Base-by-base conservation (phyloP, 2,888 invertebrate species). In the Atethmia centrago region DNA sequence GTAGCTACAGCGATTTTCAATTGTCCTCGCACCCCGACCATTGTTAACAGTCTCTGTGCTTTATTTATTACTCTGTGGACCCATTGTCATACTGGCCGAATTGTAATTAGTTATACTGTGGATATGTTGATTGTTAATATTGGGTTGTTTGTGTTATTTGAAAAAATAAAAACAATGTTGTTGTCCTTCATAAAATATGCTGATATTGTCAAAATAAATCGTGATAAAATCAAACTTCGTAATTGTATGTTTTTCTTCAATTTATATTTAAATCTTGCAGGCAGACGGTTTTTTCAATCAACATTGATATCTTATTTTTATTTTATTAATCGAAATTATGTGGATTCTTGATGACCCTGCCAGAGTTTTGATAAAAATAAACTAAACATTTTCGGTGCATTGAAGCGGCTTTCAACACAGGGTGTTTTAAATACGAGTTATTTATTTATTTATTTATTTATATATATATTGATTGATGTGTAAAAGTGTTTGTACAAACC, bases 1-100 rank as follows among this genome's bases (percentile, higher is more conserved):
- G 86, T 86, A 82, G 79, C 88, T 80, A 85, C 83, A 82, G 76
- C 82, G 79, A 87, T 86, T 87, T 86, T 85, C 87, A 87, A 87
- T 87, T 87, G 85, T 87, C 74, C 82, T 78, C 67, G 70, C 77
- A 67, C 77, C 75, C 81, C 61, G 45, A 56, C 83, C 77, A 77
- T 86, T 85, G 82, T 84, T 82, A 74, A 75, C 68, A 59, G 61
- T 67, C 64, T 80, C 79, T 67, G 65, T 77, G 76, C 71, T 77
- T 82, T 86, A 80, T 87, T 87, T 87, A 84, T 84, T 79, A 71
- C 85, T 67, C 70, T 78, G 72, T 72, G 77, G 49, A 70, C 56
- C 79, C 74, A 77, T 86, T 85, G 83, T 85, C 56, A 77, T 69
- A 66, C 73, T 74, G 72, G 56, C 62, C 75, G 58, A 64, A 81